Conservation (phyloP, 2,797 vertebrate genomes). For the Pogoniulus pusillus region DNA sequence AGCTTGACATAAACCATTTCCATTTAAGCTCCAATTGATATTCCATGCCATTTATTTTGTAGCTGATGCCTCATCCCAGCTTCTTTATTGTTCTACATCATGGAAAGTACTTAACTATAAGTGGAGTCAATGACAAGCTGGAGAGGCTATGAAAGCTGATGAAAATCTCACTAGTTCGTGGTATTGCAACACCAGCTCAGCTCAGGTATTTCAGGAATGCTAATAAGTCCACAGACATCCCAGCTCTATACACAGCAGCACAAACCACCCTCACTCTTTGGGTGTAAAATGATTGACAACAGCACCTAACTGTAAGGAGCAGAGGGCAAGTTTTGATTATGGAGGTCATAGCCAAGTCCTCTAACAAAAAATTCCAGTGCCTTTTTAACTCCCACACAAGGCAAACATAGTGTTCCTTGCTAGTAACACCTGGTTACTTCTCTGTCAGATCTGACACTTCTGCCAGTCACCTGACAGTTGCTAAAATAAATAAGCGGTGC, state of each 20-base stretch:
- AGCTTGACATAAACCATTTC: background rate
- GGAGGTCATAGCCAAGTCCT: conserved; percentile 14
- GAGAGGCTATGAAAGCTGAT: background rate
- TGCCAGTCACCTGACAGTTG: background rate
- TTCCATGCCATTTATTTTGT: background rate
- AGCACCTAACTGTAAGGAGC: background rate
- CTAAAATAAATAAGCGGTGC: background rate
- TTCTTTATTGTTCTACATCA: background rate
- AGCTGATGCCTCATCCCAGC: background rate
- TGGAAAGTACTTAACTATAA: background rate
- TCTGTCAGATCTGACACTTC: background rate
- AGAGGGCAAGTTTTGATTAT: background rate
- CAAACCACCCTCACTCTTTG: background rate
- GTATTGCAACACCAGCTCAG: background rate
- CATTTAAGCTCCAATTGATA: background rate
- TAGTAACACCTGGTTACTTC: background rate
- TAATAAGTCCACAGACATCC: background rate
- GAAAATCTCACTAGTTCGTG: background rate
- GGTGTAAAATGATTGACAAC: background rate
- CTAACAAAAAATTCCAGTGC: background rate
- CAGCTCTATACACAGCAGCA: background rate
- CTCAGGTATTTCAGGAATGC: background rate
- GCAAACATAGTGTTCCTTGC: background rate
- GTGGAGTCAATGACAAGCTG: background rate
- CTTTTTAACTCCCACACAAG: background rate